Evolutionary conservation across 2,113 vertebrate species (phyloP).

Genomic region (Myanophis thanlyinensis): DNA sequence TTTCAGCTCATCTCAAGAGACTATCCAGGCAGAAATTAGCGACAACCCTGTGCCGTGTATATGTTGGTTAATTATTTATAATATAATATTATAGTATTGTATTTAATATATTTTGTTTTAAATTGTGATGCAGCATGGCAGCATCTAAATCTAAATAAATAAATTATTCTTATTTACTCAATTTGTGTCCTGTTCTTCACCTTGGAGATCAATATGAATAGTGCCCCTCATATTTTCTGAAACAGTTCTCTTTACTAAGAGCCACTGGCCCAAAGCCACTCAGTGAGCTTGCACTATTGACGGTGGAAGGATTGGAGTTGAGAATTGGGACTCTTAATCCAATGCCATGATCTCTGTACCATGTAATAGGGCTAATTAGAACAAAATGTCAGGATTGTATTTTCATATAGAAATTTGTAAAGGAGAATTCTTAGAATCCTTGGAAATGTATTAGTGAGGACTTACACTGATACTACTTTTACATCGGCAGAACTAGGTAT

Average conservation of each 20-base stretch:
- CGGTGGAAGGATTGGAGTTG: not conserved
- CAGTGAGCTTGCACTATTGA: not conserved
- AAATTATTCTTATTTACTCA: not conserved
- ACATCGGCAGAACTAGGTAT: no score
- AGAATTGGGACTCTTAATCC: not conserved
- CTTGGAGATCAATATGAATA: not conserved
- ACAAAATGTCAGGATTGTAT: not conserved
- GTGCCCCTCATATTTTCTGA: not conserved
- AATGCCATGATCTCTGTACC: not conserved
- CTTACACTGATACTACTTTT: not conserved
- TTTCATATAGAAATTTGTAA: not conserved
- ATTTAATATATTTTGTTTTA: not conserved
- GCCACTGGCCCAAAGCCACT: not conserved
- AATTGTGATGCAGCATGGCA: not conserved
- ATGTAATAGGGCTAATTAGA: not conserved
- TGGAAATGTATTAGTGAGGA: not conserved
- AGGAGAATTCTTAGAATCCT: not conserved
- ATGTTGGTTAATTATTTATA: no score
- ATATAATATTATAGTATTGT: not conserved
- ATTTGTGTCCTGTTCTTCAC: not conserved
- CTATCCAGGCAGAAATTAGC: no score
- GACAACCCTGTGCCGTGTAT: no score
- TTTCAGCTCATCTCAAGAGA: no score
- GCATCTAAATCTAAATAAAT: not conserved
- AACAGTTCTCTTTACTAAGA: not conserved